Evolutionary conservation across 2,888 invertebrate species (phyloP).

Genomic region (Mesochorus sp.): DNA sequence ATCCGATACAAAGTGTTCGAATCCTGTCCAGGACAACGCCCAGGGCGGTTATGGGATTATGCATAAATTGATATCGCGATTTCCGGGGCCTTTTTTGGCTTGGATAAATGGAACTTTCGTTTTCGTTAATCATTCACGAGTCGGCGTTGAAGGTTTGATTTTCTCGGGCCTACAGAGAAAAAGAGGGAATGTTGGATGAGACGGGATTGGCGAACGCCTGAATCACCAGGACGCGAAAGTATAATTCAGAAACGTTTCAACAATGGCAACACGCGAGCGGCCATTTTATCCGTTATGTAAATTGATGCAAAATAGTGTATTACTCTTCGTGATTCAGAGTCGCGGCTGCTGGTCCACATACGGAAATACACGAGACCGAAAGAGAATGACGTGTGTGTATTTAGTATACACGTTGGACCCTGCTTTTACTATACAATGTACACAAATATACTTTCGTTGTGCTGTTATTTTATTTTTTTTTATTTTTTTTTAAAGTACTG

Average conservation of each 20-base stretch:
- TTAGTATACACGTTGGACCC: background rate
- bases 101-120: conserved; percentile 5
- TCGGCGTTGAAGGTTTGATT: background rate
- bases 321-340: conserved; percentile 53
- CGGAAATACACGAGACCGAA: conserved; percentile 32
- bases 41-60: background rate
- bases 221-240: conserved; percentile 65
- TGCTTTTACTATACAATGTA: conserved; percentile 30
- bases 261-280: conserved; percentile 69
- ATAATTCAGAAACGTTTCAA: conserved; percentile 77
- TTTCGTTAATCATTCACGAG: conserved; percentile 13
- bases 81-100: too few relatives aligned
- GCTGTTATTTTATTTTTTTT: background rate
- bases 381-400: background rate
- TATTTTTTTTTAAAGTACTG: conserved; percentile 11
- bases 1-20: background rate
- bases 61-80: background rate
- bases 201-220: conserved; percentile 17
- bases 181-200: background rate
- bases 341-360: conserved; percentile 22
- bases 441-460: background rate
- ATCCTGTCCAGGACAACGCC: background rate
- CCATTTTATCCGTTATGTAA: conserved; percentile 81
- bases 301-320: conserved; percentile 79
- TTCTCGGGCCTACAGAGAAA: background rate